Evolutionary conservation across 2,888 invertebrate genomes (phyloP), one percentile per base, ranked within the genome.

Genomic region (Calameuta pallipes): DNA sequence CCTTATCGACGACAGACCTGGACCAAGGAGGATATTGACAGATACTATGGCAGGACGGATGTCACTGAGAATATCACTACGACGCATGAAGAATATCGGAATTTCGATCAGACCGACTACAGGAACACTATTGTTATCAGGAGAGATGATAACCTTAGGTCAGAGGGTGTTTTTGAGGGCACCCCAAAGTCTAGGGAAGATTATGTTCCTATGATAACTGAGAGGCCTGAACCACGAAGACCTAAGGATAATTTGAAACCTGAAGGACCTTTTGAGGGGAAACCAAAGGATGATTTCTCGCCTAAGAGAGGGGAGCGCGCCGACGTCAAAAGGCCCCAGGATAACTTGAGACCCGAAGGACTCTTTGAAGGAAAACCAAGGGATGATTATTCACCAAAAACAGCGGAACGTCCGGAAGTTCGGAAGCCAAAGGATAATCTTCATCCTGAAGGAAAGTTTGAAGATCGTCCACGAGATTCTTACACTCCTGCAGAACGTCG

Each of bases 21-120:
- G 94, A 95, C 95, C 0, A 95, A 95, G 87, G 95, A 95, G 90
- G 95, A 95, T 85, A 85, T 86, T 13, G 86, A 83, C 75, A 84
- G 87, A 12, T 91, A 89, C 71, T 91, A 89, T 75, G 86, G 87
- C 69, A 88, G 81, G 78, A 89, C 84, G 0, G 87, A 91, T 11
- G 35, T 82, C 13, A 93, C 94, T 33, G 95, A 96, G 82, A 95
- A 95, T 87, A 94, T 95, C 83, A 95, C 96, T 0, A 96, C 95
- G 13, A 93, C 93, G n/a, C 94, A 95, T 87, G 94, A 96, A 82
- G 94, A 95, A 81, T 95, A 94, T 85, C 94, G 92, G 87, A 93
- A 92, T n/a, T 94, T 93, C 82, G 94, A 95, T 88, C 92, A 93
- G 82, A 93, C 92, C 13, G 94, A 95, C 89, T 92, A 94, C 69